Evolutionary conservation across 2,888 invertebrate species (phyloP), one percentile per base, ranked within the genome.

Genomic region (Sesamia inferens): DNA sequence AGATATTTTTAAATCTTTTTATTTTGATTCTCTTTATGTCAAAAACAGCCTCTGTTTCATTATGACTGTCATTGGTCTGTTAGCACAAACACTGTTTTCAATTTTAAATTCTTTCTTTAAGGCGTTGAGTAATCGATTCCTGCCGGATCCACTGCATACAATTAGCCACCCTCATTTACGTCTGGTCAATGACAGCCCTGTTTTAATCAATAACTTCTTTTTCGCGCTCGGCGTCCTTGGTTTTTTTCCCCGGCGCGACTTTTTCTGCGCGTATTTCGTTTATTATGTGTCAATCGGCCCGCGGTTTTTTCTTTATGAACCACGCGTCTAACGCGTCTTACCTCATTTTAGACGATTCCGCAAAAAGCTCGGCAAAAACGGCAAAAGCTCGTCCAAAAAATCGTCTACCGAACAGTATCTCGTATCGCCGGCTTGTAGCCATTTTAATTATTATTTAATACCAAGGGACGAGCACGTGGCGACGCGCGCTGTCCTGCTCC

Each of bases 391-490:
- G 86, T 88, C 93, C 95, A 96, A 96, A 96, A 96, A 95, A 96
- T 96, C 90, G 96, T 96, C 96, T 95, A 95, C 95, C 93, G 92
- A 94, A 94, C 93, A 92, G 92, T 94, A 94, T 95, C 93, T 94
- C 93, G 94, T 93, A 95, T 94, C 94, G 94, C 93, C 93, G 91
- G 92, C 94, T 95, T 95, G 95, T 95, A 96, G 95, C 96, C 96
- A 96, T 96, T 96, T 96, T 96, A 96, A 96, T 96, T 96, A 96
- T 96, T 96, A 96, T 96, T 96, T 96, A 96, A 96, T 96, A 95
- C 94, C 94, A 90, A 93, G 95, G 95, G 94, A 94, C 94, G 93
- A 96, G 96, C 96, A 96, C 96, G 96, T 96, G 96, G 96, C 95
- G 94, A 91, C 91, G 88, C 88, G 88, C 91, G 78, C 92, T 83